phyloP scores from a whole-genome alignment of 2,113 vertebrate genomes.

The Conger conger region DNA sequence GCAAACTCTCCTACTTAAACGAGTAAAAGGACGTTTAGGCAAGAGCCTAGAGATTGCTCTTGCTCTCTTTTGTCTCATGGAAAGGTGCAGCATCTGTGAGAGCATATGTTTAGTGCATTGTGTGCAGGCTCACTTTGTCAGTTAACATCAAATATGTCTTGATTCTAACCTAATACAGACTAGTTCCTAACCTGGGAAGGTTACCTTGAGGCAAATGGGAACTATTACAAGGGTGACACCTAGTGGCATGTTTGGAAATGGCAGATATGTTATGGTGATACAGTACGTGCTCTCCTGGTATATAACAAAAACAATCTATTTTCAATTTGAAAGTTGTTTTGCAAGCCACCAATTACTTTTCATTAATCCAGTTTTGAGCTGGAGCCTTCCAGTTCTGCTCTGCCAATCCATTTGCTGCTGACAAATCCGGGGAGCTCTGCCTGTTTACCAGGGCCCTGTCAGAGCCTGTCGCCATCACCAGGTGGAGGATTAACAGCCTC shows the following conservation, averaged over 20 bases:
- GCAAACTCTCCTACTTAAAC: neutral
- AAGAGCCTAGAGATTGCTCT: slow-evolving; percentile 20
- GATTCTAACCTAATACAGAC: slow-evolving; percentile 6
- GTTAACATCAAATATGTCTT: slow-evolving; percentile 21
- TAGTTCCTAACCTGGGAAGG: neutral
- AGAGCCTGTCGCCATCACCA: neutral
- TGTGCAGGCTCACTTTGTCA: slow-evolving; percentile 7
- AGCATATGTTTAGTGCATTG: slow-evolving; percentile 36
- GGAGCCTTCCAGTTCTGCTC: neutral
- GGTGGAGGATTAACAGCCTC: neutral
- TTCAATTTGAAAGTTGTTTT: neutral
- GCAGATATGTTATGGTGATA: neutral
- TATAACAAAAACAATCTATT: neutral
- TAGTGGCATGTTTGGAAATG: slow-evolving; percentile 17
- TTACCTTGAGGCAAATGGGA: slow-evolving; percentile 14
- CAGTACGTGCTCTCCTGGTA: neutral
- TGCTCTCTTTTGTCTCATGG: slow-evolving; percentile 5
- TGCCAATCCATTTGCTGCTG: neutral
- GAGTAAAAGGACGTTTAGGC: slow-evolving; percentile 9
- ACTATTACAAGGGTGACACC: slow-evolving; percentile 16
- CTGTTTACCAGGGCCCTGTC: neutral
- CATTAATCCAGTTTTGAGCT: neutral
- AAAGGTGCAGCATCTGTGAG: slow-evolving; percentile 20
- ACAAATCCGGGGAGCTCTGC: neutral
- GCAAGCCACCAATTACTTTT: neutral